These are phyloP conservation scores for Dromococcyx pavoninus DNA, from an alignment of 2,797 vertebrate genomes.

Conservation along the genomic window DNA sequence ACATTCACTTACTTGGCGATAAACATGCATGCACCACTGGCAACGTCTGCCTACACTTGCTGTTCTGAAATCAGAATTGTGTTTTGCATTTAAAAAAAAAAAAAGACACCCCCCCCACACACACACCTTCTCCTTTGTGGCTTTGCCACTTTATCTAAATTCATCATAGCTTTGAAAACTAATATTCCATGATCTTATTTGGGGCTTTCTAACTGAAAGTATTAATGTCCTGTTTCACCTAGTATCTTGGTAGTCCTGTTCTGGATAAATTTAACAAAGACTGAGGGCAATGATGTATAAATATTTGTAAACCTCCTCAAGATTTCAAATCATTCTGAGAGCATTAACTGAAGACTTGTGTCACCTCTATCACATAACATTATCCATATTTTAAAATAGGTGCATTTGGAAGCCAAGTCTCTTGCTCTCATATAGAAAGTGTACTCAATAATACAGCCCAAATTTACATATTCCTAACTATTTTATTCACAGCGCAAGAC, in stretches of 20 bases:
- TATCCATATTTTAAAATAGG: background rate
- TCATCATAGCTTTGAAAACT: background rate
- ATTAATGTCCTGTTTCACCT: background rate
- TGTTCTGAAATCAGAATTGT: background rate
- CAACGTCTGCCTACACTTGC: background rate
- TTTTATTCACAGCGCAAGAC: background rate
- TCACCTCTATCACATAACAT: background rate
- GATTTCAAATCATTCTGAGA: background rate
- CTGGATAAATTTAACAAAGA: background rate
- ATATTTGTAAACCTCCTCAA: background rate
- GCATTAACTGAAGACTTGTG: background rate
- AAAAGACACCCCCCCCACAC: background rate
- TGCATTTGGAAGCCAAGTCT: background rate
- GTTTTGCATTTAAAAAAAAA: background rate
- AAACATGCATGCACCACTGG: background rate
- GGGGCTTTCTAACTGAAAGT: background rate
- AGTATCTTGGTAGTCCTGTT: background rate
- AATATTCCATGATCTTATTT: background rate
- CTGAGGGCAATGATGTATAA: background rate
- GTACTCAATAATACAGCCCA: background rate
- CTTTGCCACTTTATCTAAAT: background rate
- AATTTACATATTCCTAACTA: background rate
- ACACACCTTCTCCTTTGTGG: too few relatives aligned
- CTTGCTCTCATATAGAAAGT: background rate
- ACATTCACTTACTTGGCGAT: background rate